Evolutionary conservation across 2,888 invertebrate genomes (phyloP).

Genomic region (Onthophagus sagittarius): DNA sequence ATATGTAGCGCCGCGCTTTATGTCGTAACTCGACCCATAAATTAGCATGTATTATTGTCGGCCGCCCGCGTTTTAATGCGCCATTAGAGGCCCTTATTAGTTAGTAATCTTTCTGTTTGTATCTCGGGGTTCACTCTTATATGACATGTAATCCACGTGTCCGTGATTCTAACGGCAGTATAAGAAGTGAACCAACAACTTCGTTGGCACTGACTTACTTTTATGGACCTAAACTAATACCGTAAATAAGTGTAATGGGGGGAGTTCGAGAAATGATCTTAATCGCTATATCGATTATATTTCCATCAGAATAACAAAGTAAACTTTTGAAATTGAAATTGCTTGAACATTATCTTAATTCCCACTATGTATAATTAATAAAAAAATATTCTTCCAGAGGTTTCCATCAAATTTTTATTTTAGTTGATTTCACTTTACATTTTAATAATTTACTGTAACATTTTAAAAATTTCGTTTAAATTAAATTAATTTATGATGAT

Average conservation of each 20-base stretch:
- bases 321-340: no score
- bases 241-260: background rate
- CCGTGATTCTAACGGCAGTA: background rate
- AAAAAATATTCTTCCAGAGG: no score
- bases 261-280: no score
- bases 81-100: constrained; percentile 4
- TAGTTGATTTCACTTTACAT: no score
- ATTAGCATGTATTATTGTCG: constrained; percentile 2
- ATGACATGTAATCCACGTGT: background rate
- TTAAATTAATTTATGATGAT: no score
- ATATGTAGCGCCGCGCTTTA: background rate
- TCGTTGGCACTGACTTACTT: background rate
- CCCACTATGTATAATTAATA: no score
- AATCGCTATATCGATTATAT: background rate
- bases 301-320: no score
- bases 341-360: no score
- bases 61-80: background rate
- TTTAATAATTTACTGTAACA: no score
- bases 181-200: background rate
- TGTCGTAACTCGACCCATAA: constrained; percentile 4
- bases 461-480: no score
- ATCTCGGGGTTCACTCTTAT: background rate
- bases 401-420: no score
- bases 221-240: background rate
- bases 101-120: background rate